Evolutionary conservation across 2,113 vertebrate species (phyloP).

Genomic region (Pyxicephalus adspersus): DNA sequence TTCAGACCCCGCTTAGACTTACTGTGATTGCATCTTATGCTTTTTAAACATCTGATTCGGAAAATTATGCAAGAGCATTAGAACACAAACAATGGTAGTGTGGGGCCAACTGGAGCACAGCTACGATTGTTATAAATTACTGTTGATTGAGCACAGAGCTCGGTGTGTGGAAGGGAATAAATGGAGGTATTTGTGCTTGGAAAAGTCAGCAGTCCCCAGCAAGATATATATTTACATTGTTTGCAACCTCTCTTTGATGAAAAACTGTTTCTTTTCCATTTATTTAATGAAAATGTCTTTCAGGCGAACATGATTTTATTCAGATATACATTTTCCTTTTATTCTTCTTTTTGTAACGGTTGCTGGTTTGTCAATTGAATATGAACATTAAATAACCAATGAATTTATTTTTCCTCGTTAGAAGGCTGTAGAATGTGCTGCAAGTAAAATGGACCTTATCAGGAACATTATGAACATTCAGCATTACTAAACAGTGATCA

Average conservation of each 20-base stretch:
- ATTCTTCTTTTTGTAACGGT: too few relatives aligned
- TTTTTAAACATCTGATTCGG: constrained; percentile 40
- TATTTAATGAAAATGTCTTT: constrained; percentile 9
- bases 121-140: constrained; percentile 31
- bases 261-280: constrained; percentile 1
- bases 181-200: constrained; percentile 56
- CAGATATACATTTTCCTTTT: too few relatives aligned
- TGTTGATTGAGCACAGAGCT: constrained; percentile 55
- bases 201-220: constrained; percentile 1
- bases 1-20: background rate
- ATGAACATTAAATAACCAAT: too few relatives aligned
- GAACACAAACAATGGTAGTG: constrained; percentile 35
- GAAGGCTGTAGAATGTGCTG: too few relatives aligned
- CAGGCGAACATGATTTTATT: background rate
- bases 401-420: too few relatives aligned
- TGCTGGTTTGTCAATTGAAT: too few relatives aligned
- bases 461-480: too few relatives aligned
- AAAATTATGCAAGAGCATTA: constrained; percentile 33
- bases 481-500: too few relatives aligned
- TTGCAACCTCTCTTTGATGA: background rate
- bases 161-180: constrained; percentile 63
- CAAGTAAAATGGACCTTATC: too few relatives aligned
- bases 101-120: constrained; percentile 8
- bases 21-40: constrained; percentile 25
- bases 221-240: constrained; percentile 3